phyloP scores from a whole-genome alignment of 2,888 invertebrate genomes.

The Tholera decimalis region DNA sequence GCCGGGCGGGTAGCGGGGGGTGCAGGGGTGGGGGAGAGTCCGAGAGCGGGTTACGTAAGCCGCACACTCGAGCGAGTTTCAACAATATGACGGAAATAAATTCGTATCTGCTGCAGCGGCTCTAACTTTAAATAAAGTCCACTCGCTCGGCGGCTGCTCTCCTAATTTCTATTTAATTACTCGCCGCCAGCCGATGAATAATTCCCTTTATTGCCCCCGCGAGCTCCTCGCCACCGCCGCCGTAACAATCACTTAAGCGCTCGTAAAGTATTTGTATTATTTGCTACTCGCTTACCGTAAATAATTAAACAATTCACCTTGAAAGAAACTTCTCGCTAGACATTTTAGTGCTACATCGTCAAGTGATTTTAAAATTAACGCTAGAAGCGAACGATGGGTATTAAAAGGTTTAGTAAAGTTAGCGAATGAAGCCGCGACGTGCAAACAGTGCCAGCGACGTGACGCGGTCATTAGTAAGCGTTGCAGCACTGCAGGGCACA shows the following conservation, averaged over 20 bases:
- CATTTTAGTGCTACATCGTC: slow-evolving; percentile 1
- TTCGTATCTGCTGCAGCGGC: slow-evolving; percentile 61
- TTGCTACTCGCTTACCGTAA: slow-evolving; percentile 28
- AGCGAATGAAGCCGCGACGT: slow-evolving; percentile 9
- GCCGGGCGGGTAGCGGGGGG: neutral
- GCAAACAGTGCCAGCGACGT: slow-evolving; percentile 13
- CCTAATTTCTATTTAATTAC: slow-evolving; percentile 65
- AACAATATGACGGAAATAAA: slow-evolving; percentile 71
- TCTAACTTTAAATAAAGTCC: slow-evolving; percentile 40
- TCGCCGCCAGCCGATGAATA: slow-evolving; percentile 58
- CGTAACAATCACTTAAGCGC: slow-evolving; percentile 51
- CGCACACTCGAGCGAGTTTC: slow-evolving; percentile 53
- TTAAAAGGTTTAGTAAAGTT: slow-evolving; percentile 34
- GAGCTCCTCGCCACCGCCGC: slow-evolving; percentile 21
- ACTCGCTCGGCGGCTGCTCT: slow-evolving; percentile 36
- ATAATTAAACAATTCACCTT: slow-evolving; percentile 34
- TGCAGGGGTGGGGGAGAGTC: slow-evolving; percentile 9
- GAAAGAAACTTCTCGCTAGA: slow-evolving; percentile 14
- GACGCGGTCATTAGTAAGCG: slow-evolving; percentile 33
- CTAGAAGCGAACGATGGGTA: neutral
- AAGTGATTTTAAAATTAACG: slow-evolving; percentile 1
- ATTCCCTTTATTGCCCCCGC: slow-evolving; percentile 45
- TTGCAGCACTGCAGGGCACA: slow-evolving; percentile 7
- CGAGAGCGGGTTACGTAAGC: slow-evolving; percentile 48
- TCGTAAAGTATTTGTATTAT: slow-evolving; percentile 60